Percentiles rank a stretch among this genome's conserved stretches.
Conservation (phyloP, 2,113 vertebrate genomes). For the Leptobrachium leishanense region DNA sequence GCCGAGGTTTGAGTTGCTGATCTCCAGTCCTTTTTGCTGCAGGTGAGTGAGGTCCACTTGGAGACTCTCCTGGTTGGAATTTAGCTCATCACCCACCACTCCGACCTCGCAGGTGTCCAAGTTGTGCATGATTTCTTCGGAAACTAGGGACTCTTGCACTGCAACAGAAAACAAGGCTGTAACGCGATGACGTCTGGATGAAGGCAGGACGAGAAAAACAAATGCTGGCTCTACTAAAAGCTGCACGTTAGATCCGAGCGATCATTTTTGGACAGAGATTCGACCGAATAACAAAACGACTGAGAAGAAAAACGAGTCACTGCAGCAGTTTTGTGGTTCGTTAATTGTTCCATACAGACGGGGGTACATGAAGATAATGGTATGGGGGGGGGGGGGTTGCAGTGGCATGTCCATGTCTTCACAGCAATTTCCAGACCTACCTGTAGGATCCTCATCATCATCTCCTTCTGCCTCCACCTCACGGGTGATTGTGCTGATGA, state of each 20-base stretch:
- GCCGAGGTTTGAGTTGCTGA: constrained; percentile 84
- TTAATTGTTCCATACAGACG: no score
- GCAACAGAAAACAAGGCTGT: neutral
- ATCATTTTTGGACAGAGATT: no score
- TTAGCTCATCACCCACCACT: constrained; percentile 86
- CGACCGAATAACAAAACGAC: no score
- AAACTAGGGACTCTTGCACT: constrained; percentile 97
- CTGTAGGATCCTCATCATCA: constrained; percentile 88
- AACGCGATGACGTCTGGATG: neutral
- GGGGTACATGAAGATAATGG: no score
- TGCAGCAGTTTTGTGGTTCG: no score
- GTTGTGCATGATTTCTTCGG: constrained; percentile 97
- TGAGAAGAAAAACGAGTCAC: no score
- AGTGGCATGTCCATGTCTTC: no score
- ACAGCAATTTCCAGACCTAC: constrained; percentile 53
- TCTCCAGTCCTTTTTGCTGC: constrained; percentile 86
- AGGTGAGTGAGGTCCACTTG: constrained; percentile 82
- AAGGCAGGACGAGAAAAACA: no score
- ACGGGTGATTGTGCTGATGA: constrained; percentile 93
- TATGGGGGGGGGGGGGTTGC: no score
- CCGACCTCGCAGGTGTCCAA: constrained; percentile 91
- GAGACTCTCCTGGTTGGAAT: constrained; percentile 87
- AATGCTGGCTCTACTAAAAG: no score
- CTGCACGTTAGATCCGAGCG: no score
- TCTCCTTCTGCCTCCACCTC: constrained; percentile 87